Evolutionary conservation across 2,888 invertebrate genomes (phyloP).

Genomic region (Steinernema carpocapsae): DNA sequence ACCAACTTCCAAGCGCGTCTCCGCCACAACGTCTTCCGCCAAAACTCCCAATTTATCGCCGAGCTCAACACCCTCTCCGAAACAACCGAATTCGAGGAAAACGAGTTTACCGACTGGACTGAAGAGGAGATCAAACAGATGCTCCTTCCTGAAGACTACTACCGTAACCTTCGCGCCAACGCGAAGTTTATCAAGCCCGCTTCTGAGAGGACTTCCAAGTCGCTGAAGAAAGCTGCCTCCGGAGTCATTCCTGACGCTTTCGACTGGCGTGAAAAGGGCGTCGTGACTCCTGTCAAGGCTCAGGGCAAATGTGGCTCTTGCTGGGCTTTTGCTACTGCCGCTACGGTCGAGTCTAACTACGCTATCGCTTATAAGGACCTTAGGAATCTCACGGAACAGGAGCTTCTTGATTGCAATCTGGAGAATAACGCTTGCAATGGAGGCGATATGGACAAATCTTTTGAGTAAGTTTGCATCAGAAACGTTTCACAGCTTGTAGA

Average conservation of each 20-base stretch:
- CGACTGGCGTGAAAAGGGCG: conserved; percentile 65
- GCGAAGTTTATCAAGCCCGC: conserved; percentile 55
- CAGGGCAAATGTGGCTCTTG: conserved; percentile 67
- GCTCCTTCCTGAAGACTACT: conserved; percentile 58
- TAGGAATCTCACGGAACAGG: conserved; percentile 60
- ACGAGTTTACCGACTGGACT: conserved; percentile 62
- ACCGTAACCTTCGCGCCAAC: conserved; percentile 54
- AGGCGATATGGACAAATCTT: conserved; percentile 72
- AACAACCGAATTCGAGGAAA: conserved; percentile 56
- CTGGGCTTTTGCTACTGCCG: conserved; percentile 68
- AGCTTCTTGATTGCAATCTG: conserved; percentile 66
- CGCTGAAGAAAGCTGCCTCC: conserved; percentile 18
- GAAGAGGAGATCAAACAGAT: conserved; percentile 64
- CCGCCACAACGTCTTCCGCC: conserved; percentile 28
- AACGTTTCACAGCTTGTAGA: no score
- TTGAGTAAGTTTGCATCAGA: conserved; percentile 69
- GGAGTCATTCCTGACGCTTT: conserved; percentile 46
- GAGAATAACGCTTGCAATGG: conserved; percentile 71
- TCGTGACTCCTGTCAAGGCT: conserved; percentile 67
- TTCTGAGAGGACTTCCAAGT: neutral
- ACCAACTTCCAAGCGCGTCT: conserved; percentile 34
- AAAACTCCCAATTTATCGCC: conserved; percentile 40
- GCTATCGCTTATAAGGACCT: conserved; percentile 60
- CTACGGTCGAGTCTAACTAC: conserved; percentile 66
- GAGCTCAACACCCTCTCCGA: conserved; percentile 26